These are phyloP conservation scores for Semnornis frantzii DNA, from an alignment of 2,113 vertebrate genomes.

Conservation along the genomic window DNA sequence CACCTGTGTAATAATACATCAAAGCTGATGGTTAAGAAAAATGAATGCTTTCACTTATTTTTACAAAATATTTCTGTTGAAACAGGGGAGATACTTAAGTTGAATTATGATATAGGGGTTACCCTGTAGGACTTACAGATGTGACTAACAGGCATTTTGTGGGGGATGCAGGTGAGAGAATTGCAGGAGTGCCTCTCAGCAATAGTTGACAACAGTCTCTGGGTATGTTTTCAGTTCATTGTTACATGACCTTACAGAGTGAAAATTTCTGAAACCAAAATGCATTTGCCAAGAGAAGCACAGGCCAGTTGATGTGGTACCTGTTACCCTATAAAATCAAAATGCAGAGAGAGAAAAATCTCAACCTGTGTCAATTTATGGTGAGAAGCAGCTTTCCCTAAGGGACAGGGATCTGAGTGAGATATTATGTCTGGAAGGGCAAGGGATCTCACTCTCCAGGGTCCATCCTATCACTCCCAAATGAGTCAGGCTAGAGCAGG, in stretches of 20 bases:
- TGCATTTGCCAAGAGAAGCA: background rate
- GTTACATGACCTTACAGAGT: background rate
- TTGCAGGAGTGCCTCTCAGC: background rate
- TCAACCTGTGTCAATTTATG: background rate
- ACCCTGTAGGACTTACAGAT: background rate
- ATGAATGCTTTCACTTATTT: background rate
- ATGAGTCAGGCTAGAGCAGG: rapidly evolving
- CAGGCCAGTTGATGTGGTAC: background rate
- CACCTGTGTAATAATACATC: background rate
- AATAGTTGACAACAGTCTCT: background rate
- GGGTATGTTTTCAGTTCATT: background rate
- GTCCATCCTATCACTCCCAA: background rate
- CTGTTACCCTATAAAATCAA: background rate
- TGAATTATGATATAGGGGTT: background rate
- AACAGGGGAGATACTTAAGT: background rate
- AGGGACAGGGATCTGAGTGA: background rate
- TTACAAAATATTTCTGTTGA: background rate
- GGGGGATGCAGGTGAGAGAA: background rate
- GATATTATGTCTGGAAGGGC: background rate
- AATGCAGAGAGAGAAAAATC: background rate
- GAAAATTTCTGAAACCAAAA: background rate
- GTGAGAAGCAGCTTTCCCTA: background rate
- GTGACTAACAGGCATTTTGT: background rate
- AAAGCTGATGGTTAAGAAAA: background rate
- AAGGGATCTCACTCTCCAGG: background rate